These are phyloP conservation scores for Xestia c-nigrum DNA, from an alignment of 2,888 invertebrate species.

Conservation along the genomic window DNA sequence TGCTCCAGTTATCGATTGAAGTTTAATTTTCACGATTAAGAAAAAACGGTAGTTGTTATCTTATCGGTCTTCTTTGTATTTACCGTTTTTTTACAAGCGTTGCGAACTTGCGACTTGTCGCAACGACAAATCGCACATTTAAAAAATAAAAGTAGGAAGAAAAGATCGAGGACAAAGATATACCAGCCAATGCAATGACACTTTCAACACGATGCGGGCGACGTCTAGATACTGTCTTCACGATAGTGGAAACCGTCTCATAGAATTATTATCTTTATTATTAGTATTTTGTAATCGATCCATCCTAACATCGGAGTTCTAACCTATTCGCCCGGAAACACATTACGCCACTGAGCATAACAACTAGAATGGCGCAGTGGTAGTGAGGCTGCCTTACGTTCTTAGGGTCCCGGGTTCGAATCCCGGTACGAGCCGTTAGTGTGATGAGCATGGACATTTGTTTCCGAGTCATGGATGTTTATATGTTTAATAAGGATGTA, in stretches of 20 bases:
- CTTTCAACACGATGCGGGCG: no score
- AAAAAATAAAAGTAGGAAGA: not conserved
- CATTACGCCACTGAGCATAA: not conserved
- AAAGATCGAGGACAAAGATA: not conserved
- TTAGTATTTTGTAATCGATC: not conserved
- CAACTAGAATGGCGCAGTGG: no score
- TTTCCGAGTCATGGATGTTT: no score
- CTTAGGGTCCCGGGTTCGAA: no score
- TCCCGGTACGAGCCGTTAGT: no score
- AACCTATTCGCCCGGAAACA: not conserved
- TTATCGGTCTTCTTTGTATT: not conserved
- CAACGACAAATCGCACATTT: not conserved
- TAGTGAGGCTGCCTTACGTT: no score
- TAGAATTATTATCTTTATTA: not conserved
- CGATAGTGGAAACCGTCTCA: not conserved
- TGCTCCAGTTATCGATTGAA: conserved; percentile 21
- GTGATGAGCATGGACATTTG: no score
- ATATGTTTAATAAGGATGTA: no score
- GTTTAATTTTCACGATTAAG: conserved; percentile 7
- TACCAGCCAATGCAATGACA: not conserved
- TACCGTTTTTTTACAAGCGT: not conserved
- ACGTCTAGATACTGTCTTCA: not conserved
- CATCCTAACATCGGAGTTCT: no score
- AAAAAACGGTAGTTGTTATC: conserved; percentile 2
- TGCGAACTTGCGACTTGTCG: no score